Evolutionary conservation across 2,113 vertebrate genomes (phyloP).

Genomic region (Antigone vipio): DNA sequence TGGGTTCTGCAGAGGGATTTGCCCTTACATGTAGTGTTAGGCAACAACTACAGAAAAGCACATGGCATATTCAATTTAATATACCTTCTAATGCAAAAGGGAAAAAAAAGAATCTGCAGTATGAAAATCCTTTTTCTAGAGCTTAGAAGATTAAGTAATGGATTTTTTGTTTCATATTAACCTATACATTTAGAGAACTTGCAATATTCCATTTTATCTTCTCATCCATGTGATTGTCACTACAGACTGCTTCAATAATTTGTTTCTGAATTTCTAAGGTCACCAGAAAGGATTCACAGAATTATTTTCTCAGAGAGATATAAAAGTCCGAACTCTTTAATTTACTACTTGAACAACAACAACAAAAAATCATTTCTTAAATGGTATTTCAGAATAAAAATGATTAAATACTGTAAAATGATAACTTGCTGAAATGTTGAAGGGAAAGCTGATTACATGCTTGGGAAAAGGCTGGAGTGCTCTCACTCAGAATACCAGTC

Average conservation of each 20-base stretch:
- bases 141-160: not conserved
- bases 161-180: not conserved
- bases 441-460: not conserved
- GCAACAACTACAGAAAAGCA: not conserved
- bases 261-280: not conserved
- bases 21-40: not conserved
- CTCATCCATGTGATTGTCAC: not conserved
- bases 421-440: not conserved
- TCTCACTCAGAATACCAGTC: not conserved
- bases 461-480: not conserved
- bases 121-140: not conserved
- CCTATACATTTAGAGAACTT: not conserved
- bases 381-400: not conserved
- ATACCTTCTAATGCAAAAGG: not conserved
- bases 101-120: not conserved
- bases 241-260: not conserved
- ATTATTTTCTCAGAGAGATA: not conserved
- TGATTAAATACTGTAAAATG: not conserved
- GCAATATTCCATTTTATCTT: not conserved
- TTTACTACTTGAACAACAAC: not conserved
- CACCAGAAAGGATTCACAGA: not conserved
- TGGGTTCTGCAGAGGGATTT: not conserved
- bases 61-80: accelerated
- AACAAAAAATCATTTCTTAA: not conserved
- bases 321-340: not conserved